Conservation (phyloP, 2,113 vertebrate genomes). For the Scopus umbretta region DNA sequence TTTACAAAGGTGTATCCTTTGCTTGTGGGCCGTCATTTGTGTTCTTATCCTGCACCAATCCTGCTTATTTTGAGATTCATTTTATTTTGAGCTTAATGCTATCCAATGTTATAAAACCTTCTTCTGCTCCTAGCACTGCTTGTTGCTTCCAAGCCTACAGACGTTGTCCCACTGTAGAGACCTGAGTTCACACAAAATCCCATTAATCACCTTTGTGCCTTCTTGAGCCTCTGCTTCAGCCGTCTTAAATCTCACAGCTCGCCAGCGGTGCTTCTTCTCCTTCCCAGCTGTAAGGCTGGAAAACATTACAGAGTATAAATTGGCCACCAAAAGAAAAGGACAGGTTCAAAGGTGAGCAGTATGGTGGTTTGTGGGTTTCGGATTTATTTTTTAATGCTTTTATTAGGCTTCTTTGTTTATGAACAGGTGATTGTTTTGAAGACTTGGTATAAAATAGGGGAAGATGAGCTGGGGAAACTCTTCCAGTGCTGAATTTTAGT, state of each 20-base stretch:
- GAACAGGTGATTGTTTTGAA: background rate
- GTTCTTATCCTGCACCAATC: background rate
- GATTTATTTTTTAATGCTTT: background rate
- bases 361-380: background rate
- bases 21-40: accelerated
- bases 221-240: background rate
- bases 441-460: background rate
- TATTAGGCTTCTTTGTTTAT: background rate
- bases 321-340: background rate
- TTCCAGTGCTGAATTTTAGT: background rate
- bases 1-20: background rate
- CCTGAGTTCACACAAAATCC: background rate
- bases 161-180: background rate
- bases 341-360: background rate
- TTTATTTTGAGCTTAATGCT: background rate
- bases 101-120: background rate
- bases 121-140: background rate
- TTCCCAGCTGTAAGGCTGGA: background rate
- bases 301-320: background rate
- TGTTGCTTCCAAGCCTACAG: background rate
- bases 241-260: background rate
- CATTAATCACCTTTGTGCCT: background rate
- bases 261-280: background rate
- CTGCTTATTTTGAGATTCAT: background rate
- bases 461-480: background rate